Evolutionary conservation across 2,888 invertebrate genomes (phyloP).

Genomic region (Fragum sueziense): DNA sequence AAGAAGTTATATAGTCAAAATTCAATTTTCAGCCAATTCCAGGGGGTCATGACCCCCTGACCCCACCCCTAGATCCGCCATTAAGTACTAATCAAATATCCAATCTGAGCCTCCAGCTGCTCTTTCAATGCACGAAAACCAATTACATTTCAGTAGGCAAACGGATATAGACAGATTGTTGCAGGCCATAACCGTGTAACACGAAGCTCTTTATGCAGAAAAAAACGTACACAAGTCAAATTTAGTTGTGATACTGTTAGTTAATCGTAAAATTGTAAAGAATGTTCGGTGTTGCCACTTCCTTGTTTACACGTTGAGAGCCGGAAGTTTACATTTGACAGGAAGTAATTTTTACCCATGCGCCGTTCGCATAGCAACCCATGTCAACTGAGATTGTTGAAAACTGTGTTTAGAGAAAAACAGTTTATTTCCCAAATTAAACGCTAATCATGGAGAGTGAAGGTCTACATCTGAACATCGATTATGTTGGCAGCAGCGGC

Average conservation of each 20-base stretch:
- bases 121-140: no score
- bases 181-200: no score
- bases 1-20: no score
- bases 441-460: constrained; percentile 84
- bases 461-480: constrained; percentile 84
- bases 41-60: no score
- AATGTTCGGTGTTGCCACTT: neutral
- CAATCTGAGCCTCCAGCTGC: no score
- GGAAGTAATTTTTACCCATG: neutral
- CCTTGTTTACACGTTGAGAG: constrained; percentile 18
- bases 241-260: neutral
- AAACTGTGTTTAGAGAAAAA: neutral
- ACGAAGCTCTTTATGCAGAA: no score
- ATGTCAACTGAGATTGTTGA: constrained; percentile 10
- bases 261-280: neutral
- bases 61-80: no score
- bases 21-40: no score
- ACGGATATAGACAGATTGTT: no score
- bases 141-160: no score
- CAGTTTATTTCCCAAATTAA: neutral
- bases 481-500: constrained; percentile 86
- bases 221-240: no score
- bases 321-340: constrained; percentile 36
- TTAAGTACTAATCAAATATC: no score
- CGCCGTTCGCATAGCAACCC: constrained; percentile 18